These are phyloP conservation scores for Acrobasis repandana DNA, from an alignment of 2,888 invertebrate genomes.

Conservation along the genomic window DNA sequence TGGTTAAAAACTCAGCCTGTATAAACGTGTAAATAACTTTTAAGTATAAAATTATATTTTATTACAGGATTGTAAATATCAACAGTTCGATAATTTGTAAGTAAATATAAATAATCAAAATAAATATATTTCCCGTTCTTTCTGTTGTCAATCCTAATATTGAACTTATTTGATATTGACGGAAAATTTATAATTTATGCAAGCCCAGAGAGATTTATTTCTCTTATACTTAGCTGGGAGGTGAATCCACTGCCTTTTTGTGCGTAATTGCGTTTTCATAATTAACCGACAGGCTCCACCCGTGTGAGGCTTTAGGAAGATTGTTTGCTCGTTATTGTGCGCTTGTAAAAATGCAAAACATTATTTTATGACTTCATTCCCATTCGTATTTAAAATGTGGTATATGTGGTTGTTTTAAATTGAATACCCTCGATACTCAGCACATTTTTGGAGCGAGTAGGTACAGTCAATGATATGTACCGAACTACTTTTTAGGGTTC, in stretches of 20 bases:
- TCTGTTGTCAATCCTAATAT: too few species aligned
- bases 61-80: too few species aligned
- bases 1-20: too few species aligned
- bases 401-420: too few species aligned
- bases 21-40: too few species aligned
- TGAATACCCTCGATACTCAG: too few species aligned
- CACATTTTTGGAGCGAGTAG: too few species aligned
- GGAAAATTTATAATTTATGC: slow-evolving; percentile 6
- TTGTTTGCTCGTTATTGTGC: background rate
- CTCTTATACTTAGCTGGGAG: background rate
- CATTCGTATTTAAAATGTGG: background rate
- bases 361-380: background rate
- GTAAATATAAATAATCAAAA: background rate
- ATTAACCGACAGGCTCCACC: slow-evolving; percentile 25
- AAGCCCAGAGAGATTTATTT: background rate
- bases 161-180: background rate
- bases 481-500: too few species aligned
- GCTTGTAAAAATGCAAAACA: background rate
- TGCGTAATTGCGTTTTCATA: slow-evolving; percentile 33
- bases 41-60: too few species aligned
- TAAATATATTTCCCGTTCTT: background rate
- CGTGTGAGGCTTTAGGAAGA: slow-evolving; percentile 11
- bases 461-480: too few species aligned
- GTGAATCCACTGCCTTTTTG: slow-evolving; percentile 24
- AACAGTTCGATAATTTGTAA: too few species aligned